These are phyloP conservation scores for Pyrrhosoma nymphula DNA, from an alignment of 2,888 invertebrate species.

Conservation along the genomic window DNA sequence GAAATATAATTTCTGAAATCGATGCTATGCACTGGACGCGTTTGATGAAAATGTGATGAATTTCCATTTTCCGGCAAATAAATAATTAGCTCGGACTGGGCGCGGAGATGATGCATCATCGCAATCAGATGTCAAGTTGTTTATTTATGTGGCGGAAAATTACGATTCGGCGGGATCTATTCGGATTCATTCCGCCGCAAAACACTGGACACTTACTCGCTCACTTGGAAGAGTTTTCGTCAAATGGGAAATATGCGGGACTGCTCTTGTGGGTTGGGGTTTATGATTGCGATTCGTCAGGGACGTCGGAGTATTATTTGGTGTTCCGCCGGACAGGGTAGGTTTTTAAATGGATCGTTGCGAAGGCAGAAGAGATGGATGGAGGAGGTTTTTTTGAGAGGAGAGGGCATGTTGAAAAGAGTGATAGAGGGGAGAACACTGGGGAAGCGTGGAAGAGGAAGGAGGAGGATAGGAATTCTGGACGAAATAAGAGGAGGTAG, in stretches of 20 bases:
- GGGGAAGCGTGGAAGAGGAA: too few relatives aligned
- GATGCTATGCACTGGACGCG: not conserved
- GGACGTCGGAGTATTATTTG: not conserved
- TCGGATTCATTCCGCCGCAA: not conserved
- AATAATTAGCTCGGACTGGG: not conserved
- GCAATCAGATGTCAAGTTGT: not conserved
- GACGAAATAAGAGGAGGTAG: too few relatives aligned
- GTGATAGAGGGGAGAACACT: too few relatives aligned
- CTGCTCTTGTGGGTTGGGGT: not conserved
- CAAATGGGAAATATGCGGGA: not conserved
- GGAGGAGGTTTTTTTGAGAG: too few relatives aligned
- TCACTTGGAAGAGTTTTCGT: not conserved
- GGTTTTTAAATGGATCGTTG: too few relatives aligned
- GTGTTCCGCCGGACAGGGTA: not conserved
- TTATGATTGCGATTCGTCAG: not conserved
- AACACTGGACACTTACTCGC: not conserved
- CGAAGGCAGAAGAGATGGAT: too few relatives aligned
- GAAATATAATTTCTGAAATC: not conserved
- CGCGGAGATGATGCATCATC: slow-evolving; percentile 1
- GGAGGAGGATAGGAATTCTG: too few relatives aligned
- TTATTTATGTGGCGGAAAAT: not conserved
- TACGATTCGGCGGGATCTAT: not conserved
- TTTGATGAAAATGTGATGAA: not conserved
- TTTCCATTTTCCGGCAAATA: not conserved
- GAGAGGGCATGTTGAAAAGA: too few relatives aligned